A percentile compares a stretch with the other conserved stretches of the same genome.
Evolutionary conservation across 1,140 invertebrate species (phyloP).

Genomic region (Papilio dardanus): DNA sequence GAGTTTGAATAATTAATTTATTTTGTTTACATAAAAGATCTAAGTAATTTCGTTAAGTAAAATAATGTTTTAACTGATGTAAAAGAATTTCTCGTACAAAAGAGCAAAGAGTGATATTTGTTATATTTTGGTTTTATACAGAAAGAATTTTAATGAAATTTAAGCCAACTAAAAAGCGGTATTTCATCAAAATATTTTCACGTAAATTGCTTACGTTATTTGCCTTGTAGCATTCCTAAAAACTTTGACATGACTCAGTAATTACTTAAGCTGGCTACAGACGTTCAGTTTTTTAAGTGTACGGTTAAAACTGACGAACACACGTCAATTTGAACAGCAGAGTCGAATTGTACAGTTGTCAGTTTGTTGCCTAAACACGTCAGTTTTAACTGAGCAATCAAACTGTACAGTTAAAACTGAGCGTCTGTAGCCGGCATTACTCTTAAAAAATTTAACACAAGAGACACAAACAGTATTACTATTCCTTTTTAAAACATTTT

Average conservation of each 20-base stretch:
- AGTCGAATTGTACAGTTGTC: too few species aligned
- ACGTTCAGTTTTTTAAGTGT: too few species aligned
- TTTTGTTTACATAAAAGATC: constrained; percentile 11
- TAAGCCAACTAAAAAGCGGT: background rate
- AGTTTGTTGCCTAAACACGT: too few species aligned
- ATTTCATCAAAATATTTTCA: constrained; percentile 20
- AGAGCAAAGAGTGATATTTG: background rate
- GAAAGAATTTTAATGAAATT: constrained; percentile 12
- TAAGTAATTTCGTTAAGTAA: background rate
- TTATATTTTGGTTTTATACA: background rate
- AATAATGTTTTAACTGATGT: background rate
- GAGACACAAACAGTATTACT: too few species aligned
- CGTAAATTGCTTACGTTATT: background rate
- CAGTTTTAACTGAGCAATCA: too few species aligned
- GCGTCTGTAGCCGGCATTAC: too few species aligned
- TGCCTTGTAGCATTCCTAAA: background rate
- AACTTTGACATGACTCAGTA: background rate
- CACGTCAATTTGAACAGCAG: too few species aligned
- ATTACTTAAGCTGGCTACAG: too few species aligned
- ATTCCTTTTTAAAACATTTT: too few species aligned
- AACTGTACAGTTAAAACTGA: too few species aligned
- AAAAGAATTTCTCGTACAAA: background rate
- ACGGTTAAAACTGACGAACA: too few species aligned
- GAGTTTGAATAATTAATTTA: constrained; percentile 10
- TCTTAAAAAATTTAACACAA: too few species aligned